Percentiles rank a stretch among this genome's conserved stretches.
Evolutionary conservation across 1,140 invertebrate genomes (phyloP).

Genomic region (Drosophila kikkawai): DNA sequence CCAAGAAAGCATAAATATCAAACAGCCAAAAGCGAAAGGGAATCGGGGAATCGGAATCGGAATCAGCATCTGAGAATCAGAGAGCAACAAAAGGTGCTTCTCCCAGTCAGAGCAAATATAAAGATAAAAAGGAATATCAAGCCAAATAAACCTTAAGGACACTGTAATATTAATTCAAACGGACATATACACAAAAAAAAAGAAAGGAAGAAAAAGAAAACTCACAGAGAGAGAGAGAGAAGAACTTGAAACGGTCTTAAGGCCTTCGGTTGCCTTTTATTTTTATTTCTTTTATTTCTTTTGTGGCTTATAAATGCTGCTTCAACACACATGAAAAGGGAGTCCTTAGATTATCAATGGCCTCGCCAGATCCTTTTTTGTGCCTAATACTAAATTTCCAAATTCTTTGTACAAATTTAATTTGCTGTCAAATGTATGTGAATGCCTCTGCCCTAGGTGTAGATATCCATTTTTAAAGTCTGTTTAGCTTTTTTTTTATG

Average conservation of each 20-base stretch:
- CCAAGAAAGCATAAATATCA: constrained; percentile 70
- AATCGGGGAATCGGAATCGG: constrained; percentile 61
- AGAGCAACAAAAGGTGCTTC: constrained; percentile 5
- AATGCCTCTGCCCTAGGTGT: no score
- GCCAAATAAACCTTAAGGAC: constrained; percentile 83
- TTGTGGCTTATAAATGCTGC: constrained; percentile 64
- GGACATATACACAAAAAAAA: constrained; percentile 67
- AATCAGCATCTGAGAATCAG: constrained; percentile 26
- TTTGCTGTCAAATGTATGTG: constrained; percentile 18
- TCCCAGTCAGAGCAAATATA: constrained; percentile 42
- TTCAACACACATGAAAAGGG: constrained; percentile 18
- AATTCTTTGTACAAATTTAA: constrained; percentile 26
- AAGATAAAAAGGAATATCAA: constrained; percentile 82
- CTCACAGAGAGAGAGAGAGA: neutral
- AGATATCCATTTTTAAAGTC: constrained; percentile 3
- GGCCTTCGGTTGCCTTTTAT: constrained; percentile 31
- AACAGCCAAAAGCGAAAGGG: constrained; percentile 63
- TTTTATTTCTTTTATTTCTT: constrained; percentile 31
- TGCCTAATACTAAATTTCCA: constrained; percentile 15
- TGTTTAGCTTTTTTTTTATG: constrained; percentile 1
- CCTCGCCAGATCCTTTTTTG: constrained; percentile 2
- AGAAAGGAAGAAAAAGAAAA: constrained; percentile 45
- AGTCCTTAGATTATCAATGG: constrained; percentile 35
- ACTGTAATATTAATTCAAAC: constrained; percentile 84
- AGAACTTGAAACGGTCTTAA: constrained; percentile 59